These are phyloP conservation scores for Chouioia cunea DNA, from an alignment of 2,888 invertebrate genomes.

Conservation along the genomic window DNA sequence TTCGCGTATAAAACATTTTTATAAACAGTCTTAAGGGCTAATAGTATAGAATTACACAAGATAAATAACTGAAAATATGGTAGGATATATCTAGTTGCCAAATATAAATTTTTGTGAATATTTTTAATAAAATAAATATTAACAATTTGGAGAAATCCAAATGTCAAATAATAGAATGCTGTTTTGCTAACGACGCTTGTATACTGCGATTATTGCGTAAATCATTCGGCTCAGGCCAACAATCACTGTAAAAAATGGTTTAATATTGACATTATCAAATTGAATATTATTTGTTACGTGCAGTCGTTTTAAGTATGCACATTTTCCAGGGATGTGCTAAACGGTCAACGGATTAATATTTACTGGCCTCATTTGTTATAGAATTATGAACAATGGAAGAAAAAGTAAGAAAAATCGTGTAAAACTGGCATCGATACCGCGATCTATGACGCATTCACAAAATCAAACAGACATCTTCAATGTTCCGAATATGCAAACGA, in stretches of 20 bases:
- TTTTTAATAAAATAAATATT: slow-evolving; percentile 13
- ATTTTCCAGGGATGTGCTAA: too few species aligned
- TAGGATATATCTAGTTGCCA: slow-evolving; percentile 40
- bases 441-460: too few species aligned
- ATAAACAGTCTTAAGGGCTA: slow-evolving; percentile 32
- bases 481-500: too few species aligned
- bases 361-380: too few species aligned
- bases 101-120: slow-evolving; percentile 30
- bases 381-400: too few species aligned
- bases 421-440: too few species aligned
- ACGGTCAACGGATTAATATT: too few species aligned
- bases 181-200: slow-evolving; percentile 46
- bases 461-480: too few species aligned
- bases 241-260: slow-evolving; percentile 40
- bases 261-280: slow-evolving; percentile 21
- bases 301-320: slow-evolving; percentile 9
- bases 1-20: slow-evolving; percentile 38
- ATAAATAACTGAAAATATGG: slow-evolving; percentile 9
- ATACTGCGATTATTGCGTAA: slow-evolving; percentile 43
- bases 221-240: slow-evolving; percentile 19
- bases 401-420: too few species aligned
- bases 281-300: slow-evolving; percentile 26
- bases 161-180: slow-evolving; percentile 28
- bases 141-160: slow-evolving; percentile 14
- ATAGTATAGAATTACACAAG: slow-evolving; percentile 21